phyloP scores from a whole-genome alignment of 2,797 vertebrate genomes.

The Molossus molossus region DNA sequence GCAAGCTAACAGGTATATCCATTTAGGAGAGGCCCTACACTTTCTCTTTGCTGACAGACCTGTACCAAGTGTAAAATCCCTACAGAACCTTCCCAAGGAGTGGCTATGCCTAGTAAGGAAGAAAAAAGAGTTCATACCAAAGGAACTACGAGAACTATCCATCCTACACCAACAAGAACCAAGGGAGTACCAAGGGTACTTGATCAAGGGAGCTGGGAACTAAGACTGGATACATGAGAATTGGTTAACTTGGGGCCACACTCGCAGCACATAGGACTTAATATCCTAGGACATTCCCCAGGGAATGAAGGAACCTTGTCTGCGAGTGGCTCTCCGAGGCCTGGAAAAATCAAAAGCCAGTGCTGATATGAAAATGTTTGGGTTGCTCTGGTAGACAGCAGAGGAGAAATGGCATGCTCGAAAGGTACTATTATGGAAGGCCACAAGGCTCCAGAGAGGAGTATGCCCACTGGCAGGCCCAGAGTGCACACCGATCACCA shows the following conservation, averaged over 20 bases:
- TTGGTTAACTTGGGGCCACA: background rate
- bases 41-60: background rate
- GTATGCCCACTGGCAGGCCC: accelerated
- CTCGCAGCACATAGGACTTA: background rate
- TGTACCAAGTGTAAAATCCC: background rate
- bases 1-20: background rate
- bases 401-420: background rate
- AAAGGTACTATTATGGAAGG: background rate
- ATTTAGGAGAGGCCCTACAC: background rate
- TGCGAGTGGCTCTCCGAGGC: background rate
- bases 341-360: background rate
- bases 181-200: background rate
- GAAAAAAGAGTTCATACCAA: background rate
- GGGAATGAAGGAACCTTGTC: background rate
- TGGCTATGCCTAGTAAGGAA: background rate
- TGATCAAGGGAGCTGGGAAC: background rate
- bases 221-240: background rate
- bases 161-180: background rate
- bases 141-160: background rate
- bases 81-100: background rate
- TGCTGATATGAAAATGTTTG: background rate
- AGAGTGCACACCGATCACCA: background rate
- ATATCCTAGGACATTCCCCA: background rate
- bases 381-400: background rate
- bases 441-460: background rate